These are phyloP conservation scores for Hycleus phaleratus DNA, from an alignment of 1,140 invertebrate genomes.

Conservation along the genomic window DNA sequence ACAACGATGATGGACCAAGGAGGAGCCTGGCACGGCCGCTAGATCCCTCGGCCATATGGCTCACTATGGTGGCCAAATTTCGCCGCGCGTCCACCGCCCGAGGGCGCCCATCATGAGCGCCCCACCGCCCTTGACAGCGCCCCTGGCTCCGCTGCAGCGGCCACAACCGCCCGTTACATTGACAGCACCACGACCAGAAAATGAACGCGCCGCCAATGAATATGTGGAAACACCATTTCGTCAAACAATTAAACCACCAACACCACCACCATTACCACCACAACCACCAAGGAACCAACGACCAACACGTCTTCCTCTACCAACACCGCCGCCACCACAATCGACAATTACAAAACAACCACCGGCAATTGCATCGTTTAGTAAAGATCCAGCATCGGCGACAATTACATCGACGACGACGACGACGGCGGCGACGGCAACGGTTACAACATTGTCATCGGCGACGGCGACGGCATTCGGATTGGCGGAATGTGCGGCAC, in stretches of 20 bases:
- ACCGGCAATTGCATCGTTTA: slow-evolving; percentile 41
- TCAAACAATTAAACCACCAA: slow-evolving; percentile 24
- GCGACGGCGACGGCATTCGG: slow-evolving; percentile 5
- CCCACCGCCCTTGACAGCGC: slow-evolving; percentile 35
- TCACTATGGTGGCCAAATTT: slow-evolving; percentile 50
- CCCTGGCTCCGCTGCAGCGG: slow-evolving; percentile 42
- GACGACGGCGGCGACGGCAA: slow-evolving; percentile 26
- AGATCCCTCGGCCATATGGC: slow-evolving; percentile 50
- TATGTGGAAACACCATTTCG: slow-evolving; percentile 76
- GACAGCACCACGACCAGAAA: slow-evolving; percentile 65
- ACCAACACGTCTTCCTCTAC: slow-evolving; percentile 29
- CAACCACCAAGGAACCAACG: slow-evolving; percentile 26
- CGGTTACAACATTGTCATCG: slow-evolving; percentile 28
- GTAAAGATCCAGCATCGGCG: slow-evolving; percentile 45
- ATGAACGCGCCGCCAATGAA: slow-evolving; percentile 69
- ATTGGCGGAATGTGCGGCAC: slow-evolving; percentile 19
- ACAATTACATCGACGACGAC: not conserved
- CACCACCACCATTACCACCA: slow-evolving; percentile 28
- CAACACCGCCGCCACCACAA: slow-evolving; percentile 33
- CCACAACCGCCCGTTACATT: slow-evolving; percentile 50
- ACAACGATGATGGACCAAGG: slow-evolving; percentile 54
- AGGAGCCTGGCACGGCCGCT: slow-evolving; percentile 47
- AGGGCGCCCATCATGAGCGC: slow-evolving; percentile 43
- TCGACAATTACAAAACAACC: slow-evolving; percentile 51
- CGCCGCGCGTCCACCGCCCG: slow-evolving; percentile 54